phyloP scores from a whole-genome alignment of 92 coral and sea anemone species.

The Paragorgia papillata region DNA sequence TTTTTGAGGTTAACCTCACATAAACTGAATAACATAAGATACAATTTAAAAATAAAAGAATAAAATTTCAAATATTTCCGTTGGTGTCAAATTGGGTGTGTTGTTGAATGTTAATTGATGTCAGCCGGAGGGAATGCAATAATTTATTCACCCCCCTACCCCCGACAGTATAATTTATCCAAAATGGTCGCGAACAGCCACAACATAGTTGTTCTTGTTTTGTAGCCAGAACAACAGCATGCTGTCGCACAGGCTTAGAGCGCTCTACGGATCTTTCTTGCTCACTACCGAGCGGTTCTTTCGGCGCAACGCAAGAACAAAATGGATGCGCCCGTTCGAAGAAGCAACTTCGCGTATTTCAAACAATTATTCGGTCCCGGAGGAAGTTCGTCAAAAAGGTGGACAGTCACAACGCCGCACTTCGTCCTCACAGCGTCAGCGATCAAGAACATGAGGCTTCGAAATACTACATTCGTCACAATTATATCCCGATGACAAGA shows the following conservation, averaged over 20 bases:
- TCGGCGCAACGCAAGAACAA: background rate
- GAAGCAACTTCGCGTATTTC: constrained; percentile 26
- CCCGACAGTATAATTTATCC: background rate
- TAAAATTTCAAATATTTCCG: too few species aligned
- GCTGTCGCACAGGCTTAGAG: background rate
- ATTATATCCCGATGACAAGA: constrained; percentile 83
- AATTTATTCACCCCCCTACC: too few species aligned
- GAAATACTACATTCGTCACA: constrained; percentile 72
- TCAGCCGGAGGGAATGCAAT: too few species aligned
- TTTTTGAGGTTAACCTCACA: too few species aligned
- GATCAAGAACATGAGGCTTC: constrained; percentile 31
- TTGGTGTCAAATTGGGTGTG: too few species aligned
- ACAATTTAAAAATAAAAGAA: too few species aligned
- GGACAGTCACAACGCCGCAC: background rate
- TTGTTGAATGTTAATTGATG: too few species aligned
- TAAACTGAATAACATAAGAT: too few species aligned
- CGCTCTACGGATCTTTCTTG: background rate
- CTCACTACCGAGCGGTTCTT: background rate
- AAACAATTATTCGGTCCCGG: constrained; percentile 38
- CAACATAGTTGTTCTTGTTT: background rate
- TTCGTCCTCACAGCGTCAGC: background rate
- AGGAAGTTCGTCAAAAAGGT: constrained; percentile 9
- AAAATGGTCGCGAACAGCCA: background rate
- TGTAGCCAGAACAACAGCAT: background rate
- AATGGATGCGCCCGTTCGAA: constrained; percentile 26